phyloP scores from a whole-genome alignment of 23 tunicate genomes.

The Phallusia fumigata region DNA sequence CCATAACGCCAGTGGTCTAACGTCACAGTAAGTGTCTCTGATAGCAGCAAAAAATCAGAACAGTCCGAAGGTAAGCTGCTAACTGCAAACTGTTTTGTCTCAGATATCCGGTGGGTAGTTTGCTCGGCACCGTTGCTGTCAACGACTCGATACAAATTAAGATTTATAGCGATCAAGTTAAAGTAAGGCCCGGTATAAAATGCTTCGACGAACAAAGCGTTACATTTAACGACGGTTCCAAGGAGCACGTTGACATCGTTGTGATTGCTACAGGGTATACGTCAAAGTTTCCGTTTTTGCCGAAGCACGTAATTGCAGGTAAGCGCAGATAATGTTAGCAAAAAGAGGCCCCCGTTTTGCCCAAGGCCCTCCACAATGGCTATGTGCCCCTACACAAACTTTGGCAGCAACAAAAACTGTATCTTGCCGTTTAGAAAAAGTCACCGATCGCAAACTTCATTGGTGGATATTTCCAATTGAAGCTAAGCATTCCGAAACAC shows the following conservation, averaged over 20 bases:
- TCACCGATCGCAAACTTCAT: conserved; percentile 22
- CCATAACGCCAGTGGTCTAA: conserved; percentile 33
- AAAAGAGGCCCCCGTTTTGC: too few relatives aligned
- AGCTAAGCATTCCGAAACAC: conserved; percentile 24
- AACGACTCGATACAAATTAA: conserved; percentile 48
- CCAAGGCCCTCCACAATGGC: too few relatives aligned
- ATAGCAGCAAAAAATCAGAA: too few relatives aligned
- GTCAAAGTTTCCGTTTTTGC: conserved; percentile 34
- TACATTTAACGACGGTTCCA: conserved; percentile 38
- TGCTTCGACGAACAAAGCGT: conserved; percentile 16
- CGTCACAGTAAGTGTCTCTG: neutral
- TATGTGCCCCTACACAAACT: too few relatives aligned
- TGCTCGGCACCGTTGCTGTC: conserved; percentile 21
- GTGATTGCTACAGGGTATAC: conserved; percentile 53
- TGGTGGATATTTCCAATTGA: conserved; percentile 68
- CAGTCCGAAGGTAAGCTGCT: too few relatives aligned
- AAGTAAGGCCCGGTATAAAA: conserved; percentile 39
- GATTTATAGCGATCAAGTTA: conserved; percentile 44
- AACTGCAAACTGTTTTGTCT: too few relatives aligned
- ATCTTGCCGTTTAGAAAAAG: neutral
- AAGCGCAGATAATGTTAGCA: too few relatives aligned
- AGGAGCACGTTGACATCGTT: conserved; percentile 49
- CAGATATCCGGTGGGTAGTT: conserved; percentile 21
- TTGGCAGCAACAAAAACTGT: too few relatives aligned
- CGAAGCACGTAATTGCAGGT: conserved; percentile 59